Evolutionary conservation across 92 coral and sea anemone genomes (phyloP).

Genomic region (Parazoanthus atlanticus): DNA sequence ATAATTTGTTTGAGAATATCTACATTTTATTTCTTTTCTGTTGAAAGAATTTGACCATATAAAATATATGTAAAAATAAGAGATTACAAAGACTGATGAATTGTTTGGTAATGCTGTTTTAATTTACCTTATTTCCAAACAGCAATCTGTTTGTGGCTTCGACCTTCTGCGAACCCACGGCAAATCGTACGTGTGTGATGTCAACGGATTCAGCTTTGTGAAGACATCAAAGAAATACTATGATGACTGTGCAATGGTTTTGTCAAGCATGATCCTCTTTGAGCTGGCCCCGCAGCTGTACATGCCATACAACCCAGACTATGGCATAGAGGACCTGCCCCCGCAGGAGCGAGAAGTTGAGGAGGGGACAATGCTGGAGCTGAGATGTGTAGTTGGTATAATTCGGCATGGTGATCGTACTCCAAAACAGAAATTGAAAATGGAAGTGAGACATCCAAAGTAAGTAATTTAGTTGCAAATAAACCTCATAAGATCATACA

Average conservation of each 20-base stretch:
- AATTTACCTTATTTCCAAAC: background rate
- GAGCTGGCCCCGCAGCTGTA: constrained; percentile 92
- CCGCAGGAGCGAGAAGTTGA: constrained; percentile 66
- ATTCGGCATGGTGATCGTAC: constrained; percentile 98
- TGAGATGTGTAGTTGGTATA: constrained; percentile 92
- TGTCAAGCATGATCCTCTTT: constrained; percentile 80
- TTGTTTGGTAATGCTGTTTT: background rate
- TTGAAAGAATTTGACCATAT: background rate
- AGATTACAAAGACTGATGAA: too few relatives aligned
- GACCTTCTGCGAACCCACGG: constrained; percentile 94
- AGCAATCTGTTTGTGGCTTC: constrained; percentile 99
- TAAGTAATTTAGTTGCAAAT: constrained; percentile 1
- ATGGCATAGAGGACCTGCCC: constrained; percentile 69
- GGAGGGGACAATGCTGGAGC: constrained; percentile 83
- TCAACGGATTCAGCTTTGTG: constrained; percentile 97
- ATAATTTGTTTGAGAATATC: too few relatives aligned
- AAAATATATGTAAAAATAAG: too few relatives aligned
- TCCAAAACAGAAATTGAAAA: constrained; percentile 95
- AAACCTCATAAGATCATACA: background rate
- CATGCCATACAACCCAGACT: constrained; percentile 69
- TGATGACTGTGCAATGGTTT: constrained; percentile 93
- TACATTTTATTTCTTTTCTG: too few relatives aligned
- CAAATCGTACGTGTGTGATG: constrained; percentile 96
- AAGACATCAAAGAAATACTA: constrained; percentile 97
- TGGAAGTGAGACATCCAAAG: constrained; percentile 96